Evolutionary conservation across 1,140 invertebrate species (phyloP), one percentile per base, ranked within the genome.

Genomic region (Cecropterus lyciades): DNA sequence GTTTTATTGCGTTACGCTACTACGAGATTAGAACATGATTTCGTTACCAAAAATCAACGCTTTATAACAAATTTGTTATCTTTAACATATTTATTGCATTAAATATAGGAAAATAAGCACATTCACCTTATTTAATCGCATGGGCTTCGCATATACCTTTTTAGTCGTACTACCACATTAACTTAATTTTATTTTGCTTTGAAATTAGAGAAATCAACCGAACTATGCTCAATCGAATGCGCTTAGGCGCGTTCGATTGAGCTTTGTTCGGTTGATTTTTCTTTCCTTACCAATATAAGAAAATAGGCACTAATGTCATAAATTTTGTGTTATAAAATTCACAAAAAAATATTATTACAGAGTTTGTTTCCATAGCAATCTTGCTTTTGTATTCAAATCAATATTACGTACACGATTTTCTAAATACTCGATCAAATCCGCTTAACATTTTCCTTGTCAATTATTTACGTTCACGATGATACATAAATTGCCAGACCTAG

Each of bases 1-100:
- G n/a, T 63, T 63, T 51, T 51, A 51, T 51, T 63, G 20, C 57
- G 57, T 60, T 60, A 60, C 57, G 57, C 57, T 60, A 37, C 45
- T 49, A 43, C 49, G 37, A 60, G 43, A 48, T 60, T 48, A 60
- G 24, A 60, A 49, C 43, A 49, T 48, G 48, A 37, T 37, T 60
- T 48, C 16, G 30, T 60, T 16, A 60, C 27, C 57, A 49, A 37
- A 60, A 24, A 20, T n/a, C 37, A 37, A 49, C 40, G n/a, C 6
- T 56, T n/a, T 17, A 24, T 42, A 42, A 42, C 17, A 56, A 20
- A 24, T 42, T 42, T 55, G 27, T 51, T 48, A 24, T 20, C 46
- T 10, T 3, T 24, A 24, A n/a, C 9, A 9, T 37, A n/a, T 40
- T 40, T 13, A 5, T 40, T 30, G 0, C 27, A 30, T 0, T 7